Evolutionary conservation across 92 coral and sea anemone species (phyloP).

Genomic region (Zoanthus gigantus): DNA sequence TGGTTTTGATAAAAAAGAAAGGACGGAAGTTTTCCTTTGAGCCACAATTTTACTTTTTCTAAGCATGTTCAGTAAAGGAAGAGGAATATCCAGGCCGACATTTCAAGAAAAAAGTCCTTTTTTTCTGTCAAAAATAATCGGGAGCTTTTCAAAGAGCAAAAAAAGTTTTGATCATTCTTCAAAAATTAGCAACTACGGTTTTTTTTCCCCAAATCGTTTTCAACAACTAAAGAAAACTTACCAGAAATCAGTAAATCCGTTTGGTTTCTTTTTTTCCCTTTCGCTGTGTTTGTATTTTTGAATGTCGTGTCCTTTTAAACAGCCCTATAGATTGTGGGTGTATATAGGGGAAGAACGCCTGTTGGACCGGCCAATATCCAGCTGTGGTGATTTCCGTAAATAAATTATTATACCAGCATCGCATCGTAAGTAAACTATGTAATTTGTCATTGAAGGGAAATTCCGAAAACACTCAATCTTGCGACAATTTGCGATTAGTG

Average conservation of each 20-base stretch:
- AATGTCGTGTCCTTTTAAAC: constrained; percentile 28
- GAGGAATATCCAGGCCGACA: not conserved
- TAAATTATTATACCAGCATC: constrained; percentile 50
- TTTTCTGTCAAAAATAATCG: not conserved
- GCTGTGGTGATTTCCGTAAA: constrained; percentile 65
- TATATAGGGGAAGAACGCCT: constrained; percentile 29
- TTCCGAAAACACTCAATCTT: constrained; percentile 75
- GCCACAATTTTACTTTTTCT: not conserved
- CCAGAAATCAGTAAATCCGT: constrained; percentile 11
- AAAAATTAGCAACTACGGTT: not conserved
- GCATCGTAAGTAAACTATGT: constrained; percentile 68
- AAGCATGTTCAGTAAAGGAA: not conserved
- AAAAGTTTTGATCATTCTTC: not conserved
- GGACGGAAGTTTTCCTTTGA: no score
- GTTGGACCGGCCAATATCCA: constrained; percentile 24
- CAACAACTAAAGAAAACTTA: not conserved
- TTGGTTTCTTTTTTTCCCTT: not conserved
- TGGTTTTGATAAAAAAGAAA: no score
- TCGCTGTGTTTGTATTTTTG: constrained; percentile 15
- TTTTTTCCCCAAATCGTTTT: not conserved
- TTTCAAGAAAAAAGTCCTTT: not conserved
- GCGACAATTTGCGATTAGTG: constrained; percentile 65
- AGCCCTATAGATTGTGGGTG: constrained; percentile 26
- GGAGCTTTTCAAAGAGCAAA: not conserved
- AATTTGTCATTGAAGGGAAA: constrained; percentile 70